phyloP scores from a whole-genome alignment of 2,888 invertebrate genomes.

The Drosophila buzzatii region DNA sequence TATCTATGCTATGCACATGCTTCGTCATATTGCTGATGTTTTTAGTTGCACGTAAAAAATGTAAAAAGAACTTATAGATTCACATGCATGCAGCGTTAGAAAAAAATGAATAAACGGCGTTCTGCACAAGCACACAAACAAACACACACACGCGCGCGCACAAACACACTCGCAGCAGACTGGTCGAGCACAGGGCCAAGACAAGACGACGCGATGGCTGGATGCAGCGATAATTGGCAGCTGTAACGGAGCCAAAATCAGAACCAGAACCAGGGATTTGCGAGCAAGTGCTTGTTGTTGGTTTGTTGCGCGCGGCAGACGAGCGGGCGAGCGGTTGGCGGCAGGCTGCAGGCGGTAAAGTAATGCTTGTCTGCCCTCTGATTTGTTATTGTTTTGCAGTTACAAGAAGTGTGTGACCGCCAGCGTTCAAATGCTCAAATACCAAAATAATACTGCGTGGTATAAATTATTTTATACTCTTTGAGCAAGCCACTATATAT shows the following conservation, averaged over 20 bases:
- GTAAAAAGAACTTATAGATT: constrained; percentile 11
- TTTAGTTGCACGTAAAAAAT: constrained; percentile 16
- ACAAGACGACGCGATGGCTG: constrained; percentile 38
- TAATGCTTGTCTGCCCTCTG: constrained; percentile 65
- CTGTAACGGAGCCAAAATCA: constrained; percentile 44
- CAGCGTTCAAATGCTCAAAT: constrained; percentile 3
- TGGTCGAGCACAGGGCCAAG: constrained; percentile 28
- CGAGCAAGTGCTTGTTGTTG: constrained; percentile 27
- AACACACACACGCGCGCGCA: background rate
- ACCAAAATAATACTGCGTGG: constrained; percentile 13
- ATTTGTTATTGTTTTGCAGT: constrained; percentile 63
- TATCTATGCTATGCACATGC: constrained; percentile 24
- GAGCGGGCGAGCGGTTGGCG: constrained; percentile 14
- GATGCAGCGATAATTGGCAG: constrained; percentile 49
- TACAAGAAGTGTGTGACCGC: constrained; percentile 42
- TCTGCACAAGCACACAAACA: constrained; percentile 10
- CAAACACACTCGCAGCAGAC: background rate
- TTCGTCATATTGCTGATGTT: constrained; percentile 19
- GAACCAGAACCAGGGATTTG: constrained; percentile 40
- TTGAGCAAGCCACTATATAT: background rate
- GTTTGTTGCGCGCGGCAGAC: constrained; percentile 41
- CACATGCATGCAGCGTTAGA: constrained; percentile 30
- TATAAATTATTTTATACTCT: background rate
- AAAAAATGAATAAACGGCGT: constrained; percentile 25
- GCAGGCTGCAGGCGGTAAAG: constrained; percentile 46